Conservation (phyloP, 2,888 invertebrate genomes). For the Ommatoiulus sabulosus region DNA sequence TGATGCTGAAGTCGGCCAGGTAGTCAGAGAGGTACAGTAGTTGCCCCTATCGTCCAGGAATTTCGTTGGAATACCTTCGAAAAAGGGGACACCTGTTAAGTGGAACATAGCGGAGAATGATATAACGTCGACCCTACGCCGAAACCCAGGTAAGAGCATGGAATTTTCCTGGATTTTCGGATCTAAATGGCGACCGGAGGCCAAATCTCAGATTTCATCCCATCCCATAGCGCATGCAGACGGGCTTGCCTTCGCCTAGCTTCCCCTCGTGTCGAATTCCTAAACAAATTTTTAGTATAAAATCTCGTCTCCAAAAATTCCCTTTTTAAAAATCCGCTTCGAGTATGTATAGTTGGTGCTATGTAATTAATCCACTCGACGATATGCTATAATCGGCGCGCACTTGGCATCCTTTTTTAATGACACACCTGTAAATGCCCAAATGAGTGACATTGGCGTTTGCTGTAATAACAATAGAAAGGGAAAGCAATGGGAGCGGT, state of each 20-base stretch:
- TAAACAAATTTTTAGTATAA: too few species aligned
- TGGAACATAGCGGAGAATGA: not conserved
- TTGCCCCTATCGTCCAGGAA: not conserved
- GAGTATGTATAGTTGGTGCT: too few species aligned
- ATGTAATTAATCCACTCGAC: too few species aligned
- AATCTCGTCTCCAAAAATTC: not conserved
- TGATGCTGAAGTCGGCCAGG: not conserved
- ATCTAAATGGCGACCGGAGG: not conserved
- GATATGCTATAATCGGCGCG: too few species aligned
- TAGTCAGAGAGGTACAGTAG: not conserved
- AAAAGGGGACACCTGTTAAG: not conserved
- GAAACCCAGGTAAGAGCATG: not conserved
- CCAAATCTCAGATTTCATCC: not conserved
- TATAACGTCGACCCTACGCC: not conserved
- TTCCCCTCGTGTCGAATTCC: not conserved
- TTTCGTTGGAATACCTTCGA: not conserved
- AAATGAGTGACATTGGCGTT: not conserved
- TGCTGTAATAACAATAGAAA: not conserved
- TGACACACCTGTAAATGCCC: slow-evolving; percentile 3
- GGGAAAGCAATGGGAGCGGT: not conserved
- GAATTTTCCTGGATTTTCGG: not conserved
- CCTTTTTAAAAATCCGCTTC: not conserved
- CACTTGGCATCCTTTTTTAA: not conserved
- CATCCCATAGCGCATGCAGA: not conserved
- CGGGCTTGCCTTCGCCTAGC: not conserved